phyloP scores from a whole-genome alignment of 1,140 invertebrate species.

The Armadillidium nasatum region DNA sequence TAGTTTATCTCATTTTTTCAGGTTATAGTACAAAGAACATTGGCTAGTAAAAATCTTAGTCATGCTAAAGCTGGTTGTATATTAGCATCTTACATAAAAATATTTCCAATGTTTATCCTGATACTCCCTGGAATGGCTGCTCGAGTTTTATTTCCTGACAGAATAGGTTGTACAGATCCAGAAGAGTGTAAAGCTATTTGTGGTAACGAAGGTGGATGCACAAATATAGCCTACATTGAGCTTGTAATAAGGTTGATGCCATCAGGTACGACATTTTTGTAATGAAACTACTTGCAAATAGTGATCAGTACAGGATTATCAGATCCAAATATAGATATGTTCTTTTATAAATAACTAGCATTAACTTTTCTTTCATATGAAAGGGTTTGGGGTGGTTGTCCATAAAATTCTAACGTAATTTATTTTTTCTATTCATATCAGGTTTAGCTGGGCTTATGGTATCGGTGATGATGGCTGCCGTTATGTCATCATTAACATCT shows the following conservation, averaged over 20 bases:
- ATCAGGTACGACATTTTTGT: slow-evolving; percentile 40
- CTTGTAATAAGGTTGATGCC: slow-evolving; percentile 54
- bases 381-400: too few species aligned
- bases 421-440: slow-evolving; percentile 21
- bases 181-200: slow-evolving; percentile 48
- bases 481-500: slow-evolving; percentile 57
- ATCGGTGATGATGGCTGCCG: slow-evolving; percentile 57
- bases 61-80: slow-evolving; percentile 57
- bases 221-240: slow-evolving; percentile 56
- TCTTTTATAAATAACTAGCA: too few species aligned
- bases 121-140: slow-evolving; percentile 59
- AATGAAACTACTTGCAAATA: too few species aligned
- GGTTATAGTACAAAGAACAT: slow-evolving; percentile 56
- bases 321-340: too few species aligned
- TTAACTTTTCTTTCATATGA: too few species aligned
- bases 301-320: too few species aligned
- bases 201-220: slow-evolving; percentile 52
- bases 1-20: not conserved
- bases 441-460: slow-evolving; percentile 54
- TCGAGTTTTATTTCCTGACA: slow-evolving; percentile 52
- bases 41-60: slow-evolving; percentile 55
- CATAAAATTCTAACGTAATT: too few species aligned
- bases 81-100: slow-evolving; percentile 56
- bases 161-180: slow-evolving; percentile 53
- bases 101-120: slow-evolving; percentile 56